Base-by-base conservation (phyloP, 2,797 vertebrate species). In the Glossophaga mutica region DNA sequence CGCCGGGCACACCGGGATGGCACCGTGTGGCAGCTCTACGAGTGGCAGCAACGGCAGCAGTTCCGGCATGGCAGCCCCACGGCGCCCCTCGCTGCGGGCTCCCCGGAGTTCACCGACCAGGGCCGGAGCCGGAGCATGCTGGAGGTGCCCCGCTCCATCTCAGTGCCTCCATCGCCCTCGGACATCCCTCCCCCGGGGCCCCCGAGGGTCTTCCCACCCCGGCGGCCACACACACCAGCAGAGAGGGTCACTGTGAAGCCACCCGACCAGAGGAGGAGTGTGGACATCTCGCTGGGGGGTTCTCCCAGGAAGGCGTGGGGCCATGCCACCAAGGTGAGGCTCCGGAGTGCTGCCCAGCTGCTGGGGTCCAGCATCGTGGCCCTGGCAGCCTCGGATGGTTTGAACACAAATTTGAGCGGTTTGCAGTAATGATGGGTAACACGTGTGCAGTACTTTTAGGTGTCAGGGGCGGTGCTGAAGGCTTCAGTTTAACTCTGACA, bases 31-130 rank as follows among this genome's bases (percentile, higher is more conserved):
- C 99, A 99, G 98, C 99, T 99, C 0, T 99, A 99, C 0, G 99
- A 99, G 98, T 99, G 99, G 99, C 99, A 99, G 98, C 99, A 99
- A 98, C 98, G 99, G 68, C 99, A 99, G 98, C 99, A 99, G 95
- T 99, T 99, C 98, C 99, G 99, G 46, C 99, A 99, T 0, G 99
- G 99, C 95, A 99, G 99, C 98, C 99, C 99, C 93, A 99, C 99
- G 0, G 99, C 99, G 1, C 99, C 99, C 0, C 96, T 99, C 93
- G 99, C 99, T 92, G 91, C 98, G 0, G 98, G 99, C 2, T 99
- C 99, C 18, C 98, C 99, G 0, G 99, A 99, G 97, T 99, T 99
- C 94, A 96, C 98, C 0, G 99, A 99, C 97, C 98, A 99, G 2
- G 98, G 98, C 6, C 98, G 99, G 93, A 99, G 99, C 93, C 99